Base-by-base conservation (phyloP, 2,888 invertebrate species). In the Sarcophaga variegata region DNA sequence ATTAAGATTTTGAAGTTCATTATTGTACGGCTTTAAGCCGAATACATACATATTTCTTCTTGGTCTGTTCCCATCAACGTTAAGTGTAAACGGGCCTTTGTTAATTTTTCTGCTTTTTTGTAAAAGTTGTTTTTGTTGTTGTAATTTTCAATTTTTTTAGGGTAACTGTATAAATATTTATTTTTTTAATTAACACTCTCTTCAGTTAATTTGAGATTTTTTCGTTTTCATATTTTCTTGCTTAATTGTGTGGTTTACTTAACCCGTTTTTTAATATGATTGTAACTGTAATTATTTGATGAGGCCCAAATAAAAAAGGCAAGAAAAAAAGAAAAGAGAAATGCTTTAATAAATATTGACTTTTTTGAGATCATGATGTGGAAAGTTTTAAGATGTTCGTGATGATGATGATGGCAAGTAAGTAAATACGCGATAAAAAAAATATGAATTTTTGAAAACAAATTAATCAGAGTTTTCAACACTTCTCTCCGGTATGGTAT, bases 161-260 rank as follows among this genome's bases (percentile, higher is more conserved):
- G 10, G 37, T 37, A 37, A 8, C 10, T 10, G 37, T 37, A 8
- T 37, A 37, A 37, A 37, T 37, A 81, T 81, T 81, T 81, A 70
- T 76, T 69, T 81, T 70, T 70, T 49, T 70, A 70, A 64, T 84
- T 84, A 76, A 84, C 71, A 80, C 80, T 64, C 37, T 75, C 27
- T 37, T 37, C 4, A 20, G 11, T 63, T 17, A 25, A 8, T 22
- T 74, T 75, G 17, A 64, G 4, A 49, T n/a, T 47, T 17, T 12
- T 47, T 12, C 2, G 49, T 25, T 27, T 47, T 5, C 37, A 37
- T 37, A 37, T 8, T 37, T 37, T 37, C 37, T 37, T 8, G 8
- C 10, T 63, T 63, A 49, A 25, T 4, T 45, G 45, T 75, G 75
- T 20, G 59, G 66, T 64, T 54, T 79, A 37, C 64, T 11, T 22